These are phyloP conservation scores for Oxyruncus cristatus DNA, from an alignment of 2,113 vertebrate species.

Conservation along the genomic window DNA sequence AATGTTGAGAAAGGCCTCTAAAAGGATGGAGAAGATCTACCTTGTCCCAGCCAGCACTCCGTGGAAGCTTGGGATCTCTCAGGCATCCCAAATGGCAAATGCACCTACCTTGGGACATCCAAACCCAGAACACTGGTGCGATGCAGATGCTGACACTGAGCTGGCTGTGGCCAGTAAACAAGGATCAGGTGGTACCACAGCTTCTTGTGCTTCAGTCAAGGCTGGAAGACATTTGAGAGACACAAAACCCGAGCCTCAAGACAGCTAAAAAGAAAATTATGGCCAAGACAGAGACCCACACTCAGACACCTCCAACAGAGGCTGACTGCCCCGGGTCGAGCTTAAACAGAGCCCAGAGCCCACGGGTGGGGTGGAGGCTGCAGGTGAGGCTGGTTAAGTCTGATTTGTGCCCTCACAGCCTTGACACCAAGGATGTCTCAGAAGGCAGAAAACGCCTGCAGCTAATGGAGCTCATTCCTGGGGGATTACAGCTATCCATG, in stretches of 20 bases:
- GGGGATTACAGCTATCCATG: neutral
- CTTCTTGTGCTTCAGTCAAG: neutral
- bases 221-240: rapidly evolving
- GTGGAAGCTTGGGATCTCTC: neutral
- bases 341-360: neutral
- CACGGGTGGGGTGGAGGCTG: neutral
- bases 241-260: rapidly evolving
- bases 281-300: rapidly evolving
- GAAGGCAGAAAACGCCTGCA: neutral
- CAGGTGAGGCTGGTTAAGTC: neutral
- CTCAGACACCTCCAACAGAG: rapidly evolving
- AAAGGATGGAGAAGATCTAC: neutral
- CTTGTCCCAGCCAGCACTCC: neutral
- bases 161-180: neutral
- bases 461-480: neutral
- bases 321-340: rapidly evolving
- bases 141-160: neutral
- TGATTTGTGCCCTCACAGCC: neutral
- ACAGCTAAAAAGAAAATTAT: neutral
- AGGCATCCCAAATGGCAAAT: neutral
- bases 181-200: neutral
- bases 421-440: neutral
- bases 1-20: neutral
- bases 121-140: neutral
- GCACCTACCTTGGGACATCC: neutral